Evolutionary conservation across 2,113 vertebrate species (phyloP).

Genomic region (Tympanuchus pallidicinctus): DNA sequence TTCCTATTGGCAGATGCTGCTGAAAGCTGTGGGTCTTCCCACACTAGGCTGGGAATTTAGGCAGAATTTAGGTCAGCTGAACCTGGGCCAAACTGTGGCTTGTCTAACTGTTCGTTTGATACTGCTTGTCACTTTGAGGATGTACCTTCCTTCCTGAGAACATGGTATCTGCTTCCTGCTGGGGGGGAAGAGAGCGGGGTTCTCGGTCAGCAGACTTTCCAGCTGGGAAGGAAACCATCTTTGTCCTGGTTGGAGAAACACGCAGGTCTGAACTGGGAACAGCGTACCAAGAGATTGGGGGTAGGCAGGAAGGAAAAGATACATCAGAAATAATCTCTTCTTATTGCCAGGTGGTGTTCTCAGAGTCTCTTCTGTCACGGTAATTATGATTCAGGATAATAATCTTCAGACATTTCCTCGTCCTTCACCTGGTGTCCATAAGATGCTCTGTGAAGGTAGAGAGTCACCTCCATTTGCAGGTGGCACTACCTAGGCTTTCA

Average conservation of each 20-base stretch:
- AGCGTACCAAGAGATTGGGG: rapidly evolving
- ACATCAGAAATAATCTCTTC: background rate
- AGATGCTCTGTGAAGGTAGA: background rate
- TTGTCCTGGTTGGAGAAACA: background rate
- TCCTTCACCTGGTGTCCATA: background rate
- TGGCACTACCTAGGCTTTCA: background rate
- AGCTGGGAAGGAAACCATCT: background rate
- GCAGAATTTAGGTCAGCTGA: conserved; percentile 68
- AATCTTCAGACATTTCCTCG: background rate
- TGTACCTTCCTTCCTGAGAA: background rate
- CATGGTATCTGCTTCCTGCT: background rate
- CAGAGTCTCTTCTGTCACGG: background rate
- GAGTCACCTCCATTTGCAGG: background rate
- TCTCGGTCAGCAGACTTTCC: background rate
- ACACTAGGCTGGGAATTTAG: conserved; percentile 9
- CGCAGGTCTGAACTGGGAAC: background rate
- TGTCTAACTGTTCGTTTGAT: background rate
- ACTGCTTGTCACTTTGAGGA: background rate
- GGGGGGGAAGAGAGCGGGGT: background rate
- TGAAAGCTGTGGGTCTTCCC: conserved; percentile 54
- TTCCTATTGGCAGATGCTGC: conserved; percentile 40
- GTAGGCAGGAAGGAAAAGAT: background rate
- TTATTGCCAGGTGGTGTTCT: background rate
- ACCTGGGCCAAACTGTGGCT: conserved; percentile 18
- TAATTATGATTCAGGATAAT: background rate